A percentile compares a stretch with the other conserved stretches of the same genome.
Evolutionary conservation across 2,113 vertebrate genomes (phyloP).

Genomic region (Peromyscus maniculatus): DNA sequence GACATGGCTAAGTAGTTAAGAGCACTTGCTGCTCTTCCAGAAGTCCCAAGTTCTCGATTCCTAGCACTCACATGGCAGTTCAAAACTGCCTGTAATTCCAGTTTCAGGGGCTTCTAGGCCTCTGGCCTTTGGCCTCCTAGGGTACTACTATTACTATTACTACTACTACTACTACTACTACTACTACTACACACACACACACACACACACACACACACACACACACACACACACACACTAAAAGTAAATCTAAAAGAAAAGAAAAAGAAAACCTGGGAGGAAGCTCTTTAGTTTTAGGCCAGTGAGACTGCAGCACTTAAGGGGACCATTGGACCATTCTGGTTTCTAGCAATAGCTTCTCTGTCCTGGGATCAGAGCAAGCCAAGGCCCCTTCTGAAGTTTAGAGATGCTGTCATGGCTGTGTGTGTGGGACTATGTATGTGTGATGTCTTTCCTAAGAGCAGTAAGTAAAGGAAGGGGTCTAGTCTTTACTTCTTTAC

Average conservation of each 20-base stretch:
- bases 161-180: no score
- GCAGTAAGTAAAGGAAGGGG: no score
- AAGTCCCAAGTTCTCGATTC: not conserved
- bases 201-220: no score
- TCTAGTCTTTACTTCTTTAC: not conserved
- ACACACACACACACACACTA: not conserved
- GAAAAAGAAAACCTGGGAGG: no score
- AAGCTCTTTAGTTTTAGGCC: not conserved
- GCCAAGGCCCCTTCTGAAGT: not conserved
- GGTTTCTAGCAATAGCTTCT: not conserved
- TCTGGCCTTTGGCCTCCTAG: not conserved
- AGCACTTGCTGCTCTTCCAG: not conserved
- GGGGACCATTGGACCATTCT: fast-evolving
- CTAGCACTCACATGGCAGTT: not conserved
- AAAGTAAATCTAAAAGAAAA: not conserved
- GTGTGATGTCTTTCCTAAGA: not conserved
- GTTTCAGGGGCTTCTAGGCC: not conserved
- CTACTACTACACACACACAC: not conserved
- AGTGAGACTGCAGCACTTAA: not conserved
- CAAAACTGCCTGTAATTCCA: not conserved
- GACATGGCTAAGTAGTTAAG: not conserved
- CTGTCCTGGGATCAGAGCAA: not conserved
- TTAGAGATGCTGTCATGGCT: not conserved
- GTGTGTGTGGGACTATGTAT: not conserved
- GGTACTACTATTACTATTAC: no score